Percentiles rank a stretch among this genome's conserved stretches.
These are phyloP conservation scores for Noctuana brunneofusca DNA, from an alignment of 2,888 invertebrate species.

Conservation along the genomic window DNA sequence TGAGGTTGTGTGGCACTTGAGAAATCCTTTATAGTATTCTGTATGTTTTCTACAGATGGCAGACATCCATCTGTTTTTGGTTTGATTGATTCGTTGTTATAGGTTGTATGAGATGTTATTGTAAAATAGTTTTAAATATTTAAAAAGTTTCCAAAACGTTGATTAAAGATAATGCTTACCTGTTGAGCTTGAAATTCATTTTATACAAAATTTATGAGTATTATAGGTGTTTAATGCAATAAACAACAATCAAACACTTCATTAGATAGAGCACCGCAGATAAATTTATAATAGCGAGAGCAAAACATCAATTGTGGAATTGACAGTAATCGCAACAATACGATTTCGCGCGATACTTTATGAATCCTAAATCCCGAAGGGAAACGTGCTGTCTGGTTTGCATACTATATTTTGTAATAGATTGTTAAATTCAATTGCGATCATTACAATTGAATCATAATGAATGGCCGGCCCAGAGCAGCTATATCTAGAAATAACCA, in stretches of 20 bases:
- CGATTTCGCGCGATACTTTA: conserved; percentile 16
- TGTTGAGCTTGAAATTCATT: neutral
- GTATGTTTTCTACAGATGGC: neutral
- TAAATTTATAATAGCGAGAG: conserved; percentile 17
- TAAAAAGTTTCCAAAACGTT: too few species aligned
- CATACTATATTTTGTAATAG: conserved; percentile 24
- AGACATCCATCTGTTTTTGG: too few species aligned
- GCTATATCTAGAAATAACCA: neutral
- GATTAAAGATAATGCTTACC: too few species aligned
- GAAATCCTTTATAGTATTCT: neutral
- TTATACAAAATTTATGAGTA: neutral
- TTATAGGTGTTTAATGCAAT: conserved; percentile 14
- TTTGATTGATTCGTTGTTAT: too few species aligned
- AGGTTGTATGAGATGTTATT: too few species aligned
- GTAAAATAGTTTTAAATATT: too few species aligned
- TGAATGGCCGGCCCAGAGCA: neutral
- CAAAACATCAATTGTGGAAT: conserved; percentile 17
- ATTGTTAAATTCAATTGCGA: conserved; percentile 14
- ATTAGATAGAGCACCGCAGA: conserved; percentile 2
- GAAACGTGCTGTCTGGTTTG: conserved; percentile 24
- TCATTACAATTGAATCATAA: conserved; percentile 22
- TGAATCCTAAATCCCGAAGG: conserved; percentile 23
- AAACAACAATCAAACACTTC: conserved; percentile 12
- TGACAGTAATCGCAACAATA: conserved; percentile 23
- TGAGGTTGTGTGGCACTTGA: conserved; percentile 12